Evolutionary conservation across 2,797 vertebrate species (phyloP).

Genomic region (Acestrorhynchus altus): DNA sequence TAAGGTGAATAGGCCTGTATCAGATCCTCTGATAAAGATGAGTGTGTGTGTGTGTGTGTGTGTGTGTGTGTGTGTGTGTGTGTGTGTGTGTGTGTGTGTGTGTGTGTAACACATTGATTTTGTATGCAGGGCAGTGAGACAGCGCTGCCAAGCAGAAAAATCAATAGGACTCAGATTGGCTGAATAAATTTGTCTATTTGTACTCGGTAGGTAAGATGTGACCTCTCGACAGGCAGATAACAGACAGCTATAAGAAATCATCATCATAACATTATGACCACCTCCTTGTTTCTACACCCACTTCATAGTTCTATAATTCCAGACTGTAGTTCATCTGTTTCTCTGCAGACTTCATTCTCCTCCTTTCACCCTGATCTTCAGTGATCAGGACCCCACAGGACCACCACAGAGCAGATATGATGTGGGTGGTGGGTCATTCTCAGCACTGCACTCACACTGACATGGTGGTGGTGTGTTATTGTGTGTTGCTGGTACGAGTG

Average conservation of each 20-base stretch:
- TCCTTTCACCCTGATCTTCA: too few relatives aligned
- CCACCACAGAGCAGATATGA: too few relatives aligned
- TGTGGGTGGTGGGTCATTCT: too few relatives aligned
- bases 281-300: too few relatives aligned
- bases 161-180: constrained; percentile 31
- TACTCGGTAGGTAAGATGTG: constrained; percentile 18
- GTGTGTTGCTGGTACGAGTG: too few relatives aligned
- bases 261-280: neutral
- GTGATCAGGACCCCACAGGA: too few relatives aligned
- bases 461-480: too few relatives aligned
- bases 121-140: constrained; percentile 25
- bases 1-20: constrained; percentile 3
- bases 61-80: neutral
- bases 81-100: constrained; percentile 30
- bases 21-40: neutral
- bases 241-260: constrained; percentile 2
- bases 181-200: constrained; percentile 42
- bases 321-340: too few relatives aligned
- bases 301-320: too few relatives aligned
- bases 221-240: constrained; percentile 20
- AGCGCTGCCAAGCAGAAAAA: constrained; percentile 15
- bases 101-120: constrained; percentile 35
- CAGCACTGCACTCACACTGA: too few relatives aligned
- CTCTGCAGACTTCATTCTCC: too few relatives aligned
- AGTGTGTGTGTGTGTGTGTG: too few relatives aligned